Evolutionary conservation across 2,113 vertebrate genomes (phyloP).

Genomic region (Neoarius graeffei): DNA sequence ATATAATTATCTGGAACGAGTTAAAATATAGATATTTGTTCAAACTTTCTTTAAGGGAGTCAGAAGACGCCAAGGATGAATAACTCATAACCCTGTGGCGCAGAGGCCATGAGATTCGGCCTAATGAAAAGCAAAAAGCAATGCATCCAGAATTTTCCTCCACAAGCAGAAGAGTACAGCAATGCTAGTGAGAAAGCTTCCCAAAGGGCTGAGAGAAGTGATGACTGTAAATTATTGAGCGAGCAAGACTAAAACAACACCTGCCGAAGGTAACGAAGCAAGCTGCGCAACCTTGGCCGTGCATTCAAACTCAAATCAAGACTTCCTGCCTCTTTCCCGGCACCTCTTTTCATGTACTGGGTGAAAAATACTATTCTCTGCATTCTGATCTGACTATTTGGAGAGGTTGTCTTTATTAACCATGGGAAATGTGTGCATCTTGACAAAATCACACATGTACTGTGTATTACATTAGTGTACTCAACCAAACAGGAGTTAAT

Average conservation of each 20-base stretch:
- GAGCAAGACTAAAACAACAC: constrained; percentile 45
- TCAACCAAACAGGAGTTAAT: constrained; percentile 5
- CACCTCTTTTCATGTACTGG: not conserved
- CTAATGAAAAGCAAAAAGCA: constrained; percentile 25
- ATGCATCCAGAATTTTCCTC: not conserved
- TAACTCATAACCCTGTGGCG: constrained; percentile 35
- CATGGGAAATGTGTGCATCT: not conserved
- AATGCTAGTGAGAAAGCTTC: constrained; percentile 12
- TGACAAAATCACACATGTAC: not conserved
- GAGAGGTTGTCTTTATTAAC: not conserved
- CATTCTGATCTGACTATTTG: not conserved
- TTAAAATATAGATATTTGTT: constrained; percentile 8
- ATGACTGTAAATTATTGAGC: constrained; percentile 46
- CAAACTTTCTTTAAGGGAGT: constrained; percentile 22
- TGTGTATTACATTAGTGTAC: not conserved
- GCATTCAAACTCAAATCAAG: constrained; percentile 7
- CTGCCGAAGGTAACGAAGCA: constrained; percentile 35
- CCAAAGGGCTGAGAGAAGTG: constrained; percentile 20
- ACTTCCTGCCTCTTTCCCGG: not conserved
- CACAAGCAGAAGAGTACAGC: not conserved
- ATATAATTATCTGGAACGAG: constrained; percentile 8
- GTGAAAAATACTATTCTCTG: not conserved
- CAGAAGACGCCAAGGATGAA: constrained; percentile 37
- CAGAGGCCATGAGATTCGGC: constrained; percentile 1
- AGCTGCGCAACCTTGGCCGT: not conserved